These are phyloP conservation scores for Streptopelia turtur DNA, from an alignment of 2,797 vertebrate genomes.

Conservation along the genomic window DNA sequence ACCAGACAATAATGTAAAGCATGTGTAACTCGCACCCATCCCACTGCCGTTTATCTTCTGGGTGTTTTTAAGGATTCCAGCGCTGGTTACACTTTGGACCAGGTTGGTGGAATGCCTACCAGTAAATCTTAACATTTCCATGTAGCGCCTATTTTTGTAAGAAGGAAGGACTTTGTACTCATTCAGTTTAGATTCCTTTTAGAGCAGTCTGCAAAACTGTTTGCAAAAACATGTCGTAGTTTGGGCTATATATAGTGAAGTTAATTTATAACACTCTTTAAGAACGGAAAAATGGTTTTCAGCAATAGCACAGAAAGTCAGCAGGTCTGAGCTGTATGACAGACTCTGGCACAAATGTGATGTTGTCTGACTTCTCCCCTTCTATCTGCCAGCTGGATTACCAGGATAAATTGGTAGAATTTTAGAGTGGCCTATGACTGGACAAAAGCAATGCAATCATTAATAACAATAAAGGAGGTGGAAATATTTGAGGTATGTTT, in stretches of 20 bases:
- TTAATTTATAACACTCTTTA: not conserved
- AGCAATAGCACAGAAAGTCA: not conserved
- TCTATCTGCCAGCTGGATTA: not conserved
- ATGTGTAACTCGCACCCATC: not conserved
- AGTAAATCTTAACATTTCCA: conserved; percentile 26
- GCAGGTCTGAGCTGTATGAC: not conserved
- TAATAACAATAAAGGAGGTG: not conserved
- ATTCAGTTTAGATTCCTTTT: conserved; percentile 20
- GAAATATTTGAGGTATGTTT: not conserved
- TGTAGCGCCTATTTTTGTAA: not conserved
- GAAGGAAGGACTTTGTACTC: conserved; percentile 25
- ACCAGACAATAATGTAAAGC: not conserved
- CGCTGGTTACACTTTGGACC: conserved; percentile 19
- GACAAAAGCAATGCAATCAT: not conserved
- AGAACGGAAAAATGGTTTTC: not conserved
- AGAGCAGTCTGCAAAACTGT: conserved; percentile 9
- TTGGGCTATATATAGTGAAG: conserved; percentile 13
- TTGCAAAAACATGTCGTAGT: conserved; percentile 5
- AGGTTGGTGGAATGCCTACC: conserved; percentile 10
- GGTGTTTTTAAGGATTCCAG: conserved; percentile 38
- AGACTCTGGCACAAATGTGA: not conserved
- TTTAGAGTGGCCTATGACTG: not conserved
- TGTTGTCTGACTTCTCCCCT: not conserved
- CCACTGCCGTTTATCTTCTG: conserved; percentile 11
- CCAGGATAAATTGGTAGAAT: not conserved